Evolutionary conservation across 1,140 invertebrate genomes (phyloP).

Genomic region (Hylyphantes graminicola): DNA sequence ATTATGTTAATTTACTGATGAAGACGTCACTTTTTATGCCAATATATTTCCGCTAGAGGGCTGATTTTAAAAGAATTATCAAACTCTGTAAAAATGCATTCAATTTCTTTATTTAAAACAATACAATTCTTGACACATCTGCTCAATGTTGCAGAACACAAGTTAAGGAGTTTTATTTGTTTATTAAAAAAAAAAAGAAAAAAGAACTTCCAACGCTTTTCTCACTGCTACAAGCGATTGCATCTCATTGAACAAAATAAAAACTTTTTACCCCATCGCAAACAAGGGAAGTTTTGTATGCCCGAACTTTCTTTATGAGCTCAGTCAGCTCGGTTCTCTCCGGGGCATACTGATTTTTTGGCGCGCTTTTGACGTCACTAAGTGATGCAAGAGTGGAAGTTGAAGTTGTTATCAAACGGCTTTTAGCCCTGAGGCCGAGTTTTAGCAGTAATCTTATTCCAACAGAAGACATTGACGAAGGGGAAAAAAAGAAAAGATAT

Average conservation of each 20-base stretch:
- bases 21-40: no score
- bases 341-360: conserved; percentile 43
- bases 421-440: conserved; percentile 41
- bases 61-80: no score
- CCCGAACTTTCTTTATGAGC: neutral
- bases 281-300: conserved; percentile 32
- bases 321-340: conserved; percentile 32
- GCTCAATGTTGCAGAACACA: neutral
- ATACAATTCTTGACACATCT: no score
- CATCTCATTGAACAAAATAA: conserved; percentile 26
- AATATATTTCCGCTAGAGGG: no score
- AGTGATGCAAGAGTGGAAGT: conserved; percentile 57
- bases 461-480: conserved; percentile 47
- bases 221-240: conserved; percentile 20
- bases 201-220: conserved; percentile 7
- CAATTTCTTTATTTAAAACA: no score
- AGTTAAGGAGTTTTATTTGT: conserved; percentile 15
- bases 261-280: conserved; percentile 21
- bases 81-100: no score
- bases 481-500: conserved; percentile 6
- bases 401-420: conserved; percentile 53
- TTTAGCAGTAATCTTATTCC: conserved; percentile 58
- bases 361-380: conserved; percentile 45
- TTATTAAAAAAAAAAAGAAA: neutral
- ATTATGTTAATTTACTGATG: no score